phyloP scores from a whole-genome alignment of 2,113 vertebrate species.

The Brachypodius melanocephalos region DNA sequence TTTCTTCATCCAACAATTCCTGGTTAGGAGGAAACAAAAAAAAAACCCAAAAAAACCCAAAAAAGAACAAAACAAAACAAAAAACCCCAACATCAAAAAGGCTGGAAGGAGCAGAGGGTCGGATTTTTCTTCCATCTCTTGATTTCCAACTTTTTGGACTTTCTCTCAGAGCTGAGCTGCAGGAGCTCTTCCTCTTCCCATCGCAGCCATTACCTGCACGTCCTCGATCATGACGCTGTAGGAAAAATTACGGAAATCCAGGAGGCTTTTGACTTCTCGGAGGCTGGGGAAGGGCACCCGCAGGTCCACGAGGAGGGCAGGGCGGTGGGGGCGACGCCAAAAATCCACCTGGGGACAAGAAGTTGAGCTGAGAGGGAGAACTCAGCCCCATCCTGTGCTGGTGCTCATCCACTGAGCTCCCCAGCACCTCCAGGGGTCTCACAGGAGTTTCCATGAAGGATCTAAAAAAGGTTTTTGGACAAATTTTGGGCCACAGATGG shows the following conservation, averaged over 20 bases:
- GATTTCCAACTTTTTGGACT: neutral
- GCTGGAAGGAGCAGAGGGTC: neutral
- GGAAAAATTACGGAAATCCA: slow-evolving; percentile 73
- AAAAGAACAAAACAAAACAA: neutral
- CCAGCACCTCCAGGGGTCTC: neutral
- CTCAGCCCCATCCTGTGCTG: fast-evolving
- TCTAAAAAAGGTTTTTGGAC: neutral
- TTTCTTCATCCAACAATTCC: slow-evolving; percentile 81
- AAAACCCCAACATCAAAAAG: neutral
- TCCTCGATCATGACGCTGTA: slow-evolving; percentile 85
- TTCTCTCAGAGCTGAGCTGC: neutral
- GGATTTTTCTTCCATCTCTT: neutral
- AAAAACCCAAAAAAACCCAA: no score
- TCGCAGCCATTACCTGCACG: slow-evolving; percentile 76
- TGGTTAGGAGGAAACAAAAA: neutral
- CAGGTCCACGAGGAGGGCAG: slow-evolving; percentile 74
- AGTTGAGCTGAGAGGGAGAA: neutral
- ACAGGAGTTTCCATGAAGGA: neutral
- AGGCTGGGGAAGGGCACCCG: slow-evolving; percentile 77
- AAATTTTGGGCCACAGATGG: neutral
- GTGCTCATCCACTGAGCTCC: neutral
- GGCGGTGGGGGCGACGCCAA: slow-evolving; percentile 76
- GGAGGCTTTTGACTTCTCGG: slow-evolving; percentile 73
- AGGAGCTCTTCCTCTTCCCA: fast-evolving
- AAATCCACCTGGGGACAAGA: slow-evolving; percentile 79